Evolutionary conservation across 92 coral and sea anemone species (phyloP).

Genomic region (Montipora capitata): DNA sequence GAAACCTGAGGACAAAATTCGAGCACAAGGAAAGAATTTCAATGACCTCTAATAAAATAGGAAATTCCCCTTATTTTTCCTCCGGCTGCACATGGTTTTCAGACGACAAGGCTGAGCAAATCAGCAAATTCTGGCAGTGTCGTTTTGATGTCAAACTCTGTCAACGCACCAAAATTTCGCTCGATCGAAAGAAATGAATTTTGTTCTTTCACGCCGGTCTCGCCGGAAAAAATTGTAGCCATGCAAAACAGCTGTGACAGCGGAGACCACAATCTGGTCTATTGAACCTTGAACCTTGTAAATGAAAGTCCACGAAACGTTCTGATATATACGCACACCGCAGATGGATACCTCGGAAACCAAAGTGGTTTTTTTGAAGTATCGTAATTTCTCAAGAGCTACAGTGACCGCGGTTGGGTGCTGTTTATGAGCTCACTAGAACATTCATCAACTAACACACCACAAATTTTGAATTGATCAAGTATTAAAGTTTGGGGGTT

Average conservation of each 20-base stretch:
- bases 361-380: background rate
- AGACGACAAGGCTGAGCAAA: conserved; percentile 1
- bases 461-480: too few relatives aligned
- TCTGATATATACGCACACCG: background rate
- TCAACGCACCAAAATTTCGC: background rate
- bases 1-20: too few relatives aligned
- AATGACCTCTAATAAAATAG: background rate
- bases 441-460: conserved; percentile 6
- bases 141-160: background rate
- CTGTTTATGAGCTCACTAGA: background rate
- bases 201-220: background rate
- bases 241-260: too few relatives aligned
- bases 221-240: background rate
- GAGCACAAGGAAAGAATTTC: background rate
- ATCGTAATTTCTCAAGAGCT: too few relatives aligned
- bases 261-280: too few relatives aligned
- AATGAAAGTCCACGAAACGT: background rate
- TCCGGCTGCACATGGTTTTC: background rate
- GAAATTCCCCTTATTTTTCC: background rate
- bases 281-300: background rate
- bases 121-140: background rate
- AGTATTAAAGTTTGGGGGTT: too few relatives aligned
- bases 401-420: background rate
- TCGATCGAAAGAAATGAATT: background rate
- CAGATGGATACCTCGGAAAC: background rate